Base-by-base conservation (phyloP, 2,888 invertebrate genomes). In the Microplitis deprimator region DNA sequence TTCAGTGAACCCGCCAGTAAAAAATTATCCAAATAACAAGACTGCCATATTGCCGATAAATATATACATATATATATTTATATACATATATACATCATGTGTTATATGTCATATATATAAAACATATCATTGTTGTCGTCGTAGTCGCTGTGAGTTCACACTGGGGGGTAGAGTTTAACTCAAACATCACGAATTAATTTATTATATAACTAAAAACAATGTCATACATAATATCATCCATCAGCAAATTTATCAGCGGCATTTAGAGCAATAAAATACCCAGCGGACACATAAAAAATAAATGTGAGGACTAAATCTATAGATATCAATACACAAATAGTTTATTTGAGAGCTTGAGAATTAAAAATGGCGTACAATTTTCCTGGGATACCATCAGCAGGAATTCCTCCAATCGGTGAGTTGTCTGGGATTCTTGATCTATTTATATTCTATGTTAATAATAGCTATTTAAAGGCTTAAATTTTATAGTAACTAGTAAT, bases 351-450 rank as follows among this genome's bases (percentile, higher is more conserved):
- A 20, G 6, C 5, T 17, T 38, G 8, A 17, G 41, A 16, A 17
- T 16, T 29, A 72, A 41, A 6, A 41, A 89, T 89, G 89, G 89
- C 89, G 79, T 89, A 88, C 77, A 89, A 89, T 84, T 89, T 89
- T 82, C 85, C 89, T 77, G 89, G 89, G 6, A 87, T 89, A 82
- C 87, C 89, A 81, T 82, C 88, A 79, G 82, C 87, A 38, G 86
- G 87, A 73, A 88, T 89, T 84, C 84, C 88, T 79, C 85, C 88
- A 73, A 89, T 89, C 85, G 85, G 89, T 89, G 78, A 84, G 85
- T 79, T 60, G 67, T 38, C 20, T 38, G 50, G 20, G 65, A 59
- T 62, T 29, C 64, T 67, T 61, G 59, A 20, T 41, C 62, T 40
- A 62, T 77, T 69, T 73, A 60, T 65, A 64, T 64, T 20, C 20